phyloP scores from a whole-genome alignment of 2,113 vertebrate species.

The Lycocorax pyrrhopterus region DNA sequence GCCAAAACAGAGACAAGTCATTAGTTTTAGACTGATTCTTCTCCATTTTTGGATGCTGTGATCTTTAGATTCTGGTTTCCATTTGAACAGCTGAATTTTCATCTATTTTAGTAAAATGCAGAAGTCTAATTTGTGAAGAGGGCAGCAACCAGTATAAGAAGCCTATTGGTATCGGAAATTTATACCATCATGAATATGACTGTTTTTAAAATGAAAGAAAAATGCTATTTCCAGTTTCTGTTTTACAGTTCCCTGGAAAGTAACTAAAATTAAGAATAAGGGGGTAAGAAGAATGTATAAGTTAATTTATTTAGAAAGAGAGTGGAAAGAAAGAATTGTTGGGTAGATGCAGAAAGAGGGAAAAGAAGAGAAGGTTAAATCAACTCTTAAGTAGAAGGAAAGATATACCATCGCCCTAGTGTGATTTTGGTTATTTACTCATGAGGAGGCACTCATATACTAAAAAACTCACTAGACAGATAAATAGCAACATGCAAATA shows the following conservation, averaged over 20 bases:
- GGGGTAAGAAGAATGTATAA: background rate
- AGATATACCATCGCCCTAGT: background rate
- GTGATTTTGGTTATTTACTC: background rate
- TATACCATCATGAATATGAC: background rate
- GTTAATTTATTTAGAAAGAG: background rate
- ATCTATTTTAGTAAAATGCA: background rate
- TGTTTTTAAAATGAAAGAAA: background rate
- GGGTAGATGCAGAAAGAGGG: background rate
- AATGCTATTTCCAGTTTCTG: background rate
- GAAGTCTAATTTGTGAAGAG: background rate
- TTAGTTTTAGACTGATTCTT: background rate
- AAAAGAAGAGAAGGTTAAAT: background rate
- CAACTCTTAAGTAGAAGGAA: background rate
- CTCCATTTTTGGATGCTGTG: background rate
- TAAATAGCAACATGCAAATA: background rate
- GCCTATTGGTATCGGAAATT: background rate
- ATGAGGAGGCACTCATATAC: background rate
- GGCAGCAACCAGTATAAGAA: background rate
- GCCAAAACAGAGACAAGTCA: background rate
- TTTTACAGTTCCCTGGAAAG: background rate
- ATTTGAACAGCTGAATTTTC: background rate
- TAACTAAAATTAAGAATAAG: background rate
- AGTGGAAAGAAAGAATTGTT: background rate
- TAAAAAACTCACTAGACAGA: background rate
- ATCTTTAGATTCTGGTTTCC: background rate